Percentiles rank a stretch among this genome's conserved stretches.
phyloP scores from a whole-genome alignment of 2,797 vertebrate genomes.

The Buphagus erythrorhynchus region DNA sequence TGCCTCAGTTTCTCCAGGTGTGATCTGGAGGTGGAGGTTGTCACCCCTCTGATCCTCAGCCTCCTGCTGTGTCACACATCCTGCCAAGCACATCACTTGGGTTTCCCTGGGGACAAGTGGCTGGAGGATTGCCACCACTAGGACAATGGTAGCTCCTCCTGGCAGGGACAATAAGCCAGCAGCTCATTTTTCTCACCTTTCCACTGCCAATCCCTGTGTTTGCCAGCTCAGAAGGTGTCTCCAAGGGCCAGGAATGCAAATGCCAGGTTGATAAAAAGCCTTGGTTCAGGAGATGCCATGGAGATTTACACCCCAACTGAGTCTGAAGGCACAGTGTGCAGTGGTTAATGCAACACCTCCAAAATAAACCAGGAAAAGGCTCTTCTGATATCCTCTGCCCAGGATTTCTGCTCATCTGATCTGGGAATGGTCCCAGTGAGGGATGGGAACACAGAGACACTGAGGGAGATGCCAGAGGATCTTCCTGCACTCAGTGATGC shows the following conservation, averaged over 20 bases:
- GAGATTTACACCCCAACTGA: not conserved
- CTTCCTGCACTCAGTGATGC: not conserved
- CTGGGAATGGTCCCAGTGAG: not conserved
- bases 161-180: not conserved
- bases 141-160: not conserved
- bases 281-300: not conserved
- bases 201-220: not conserved
- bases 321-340: not conserved
- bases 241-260: not conserved
- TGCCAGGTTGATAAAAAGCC: not conserved
- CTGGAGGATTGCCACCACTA: not conserved
- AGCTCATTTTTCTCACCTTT: not conserved
- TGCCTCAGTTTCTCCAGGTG: not conserved
- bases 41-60: not conserved
- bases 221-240: not conserved
- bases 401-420: not conserved
- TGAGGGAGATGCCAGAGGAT: not conserved
- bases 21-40: not conserved
- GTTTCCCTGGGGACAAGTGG: not conserved
- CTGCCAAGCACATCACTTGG: rapidly evolving
- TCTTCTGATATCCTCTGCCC: not conserved
- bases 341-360: not conserved
- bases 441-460: not conserved
- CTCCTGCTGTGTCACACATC: not conserved
- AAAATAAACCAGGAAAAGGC: not conserved